Evolutionary conservation across 2,113 vertebrate genomes (phyloP), one percentile per base, ranked within the genome.

Genomic region (Fukomys damarensis): DNA sequence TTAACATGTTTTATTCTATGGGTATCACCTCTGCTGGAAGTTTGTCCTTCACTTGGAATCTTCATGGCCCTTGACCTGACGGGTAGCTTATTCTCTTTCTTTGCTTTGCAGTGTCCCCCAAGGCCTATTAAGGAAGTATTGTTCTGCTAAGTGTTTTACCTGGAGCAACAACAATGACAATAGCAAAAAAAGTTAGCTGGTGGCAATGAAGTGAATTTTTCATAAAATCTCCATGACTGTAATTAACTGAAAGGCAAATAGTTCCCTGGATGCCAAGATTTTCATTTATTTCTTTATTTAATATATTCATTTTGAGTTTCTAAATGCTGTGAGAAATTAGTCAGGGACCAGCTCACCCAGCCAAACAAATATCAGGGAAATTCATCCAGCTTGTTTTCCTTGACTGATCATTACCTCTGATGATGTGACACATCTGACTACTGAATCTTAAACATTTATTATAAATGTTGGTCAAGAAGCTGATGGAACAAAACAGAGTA

Each of bases 251-350:
- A 91, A 74, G 54, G 35, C 52, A 85, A 90, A 87, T 80, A 32
- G 56, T 80, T 84, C 52, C 41, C 83, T 30, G 2, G 16, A 24
- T 68, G 32, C 41, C 79, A 81, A 41, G 24, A 43, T 86, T 59
- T 96, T 86, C 70, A 63, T 94, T 92, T 93, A 41, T 58, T 93
- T 38, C 32, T 97, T 82, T 89, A 70, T 43, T 90, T 93, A 82
- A 63, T 76, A 65, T 80, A 82, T 85, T 93, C 58, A n/a, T 70
- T 96, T 11, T 46, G 11, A 63, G 81, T 68, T 43, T 93, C 20
- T 63, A 95, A 38, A 43, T 41, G 10, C 46, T 74, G 38, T 74
- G 74, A 95, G 72, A 95, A 96, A 83, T 93, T 54, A 74, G 54
- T 92, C 54, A 93, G 72, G 38, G 43, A 65, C 35, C 26, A 58